phyloP scores from a whole-genome alignment of 2,113 vertebrate species.

The Noturus placidus region DNA sequence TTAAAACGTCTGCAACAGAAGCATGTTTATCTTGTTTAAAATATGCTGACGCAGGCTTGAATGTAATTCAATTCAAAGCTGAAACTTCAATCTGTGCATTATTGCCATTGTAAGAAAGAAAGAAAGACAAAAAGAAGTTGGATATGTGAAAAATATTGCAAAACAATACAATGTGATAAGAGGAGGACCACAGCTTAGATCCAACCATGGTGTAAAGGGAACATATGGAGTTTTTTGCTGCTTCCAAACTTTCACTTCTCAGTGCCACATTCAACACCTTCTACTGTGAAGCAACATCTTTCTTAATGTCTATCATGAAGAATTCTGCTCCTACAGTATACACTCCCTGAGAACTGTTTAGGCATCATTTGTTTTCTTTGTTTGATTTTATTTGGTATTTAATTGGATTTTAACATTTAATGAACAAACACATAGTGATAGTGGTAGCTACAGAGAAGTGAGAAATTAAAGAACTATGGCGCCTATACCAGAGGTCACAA shows the following conservation, averaged over 20 bases:
- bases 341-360: background rate
- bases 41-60: background rate
- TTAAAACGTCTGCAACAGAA: conserved; percentile 77
- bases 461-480: background rate
- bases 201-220: background rate
- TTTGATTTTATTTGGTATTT: background rate
- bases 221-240: background rate
- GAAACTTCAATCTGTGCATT: background rate
- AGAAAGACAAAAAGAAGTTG: background rate
- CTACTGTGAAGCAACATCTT: background rate
- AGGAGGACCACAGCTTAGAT: background rate
- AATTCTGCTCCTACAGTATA: background rate
- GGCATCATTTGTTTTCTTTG: background rate
- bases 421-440: background rate
- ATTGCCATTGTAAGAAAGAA: background rate
- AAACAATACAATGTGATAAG: background rate
- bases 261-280: background rate
- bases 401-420: background rate
- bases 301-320: background rate
- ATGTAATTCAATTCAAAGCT: background rate
- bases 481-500: background rate
- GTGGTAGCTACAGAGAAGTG: background rate
- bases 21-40: background rate
- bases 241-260: background rate
- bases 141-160: background rate